phyloP scores from a whole-genome alignment of 2,113 vertebrate genomes.

The Alexandromys fortis region DNA sequence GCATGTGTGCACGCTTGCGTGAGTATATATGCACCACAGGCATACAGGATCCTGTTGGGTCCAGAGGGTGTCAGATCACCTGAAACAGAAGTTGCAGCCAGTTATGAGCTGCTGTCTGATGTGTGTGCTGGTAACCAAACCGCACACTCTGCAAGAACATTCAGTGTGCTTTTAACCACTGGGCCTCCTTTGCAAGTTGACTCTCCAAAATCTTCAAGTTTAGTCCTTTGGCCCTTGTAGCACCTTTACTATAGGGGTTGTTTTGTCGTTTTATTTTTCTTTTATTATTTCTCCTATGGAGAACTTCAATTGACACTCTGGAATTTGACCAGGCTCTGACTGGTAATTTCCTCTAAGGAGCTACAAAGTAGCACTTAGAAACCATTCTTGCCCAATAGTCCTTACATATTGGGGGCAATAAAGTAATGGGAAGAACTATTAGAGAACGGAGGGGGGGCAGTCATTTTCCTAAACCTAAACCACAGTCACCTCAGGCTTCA shows the following conservation, averaged over 20 bases:
- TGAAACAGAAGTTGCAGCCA: neutral
- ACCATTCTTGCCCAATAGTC: neutral
- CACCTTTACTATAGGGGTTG: no score
- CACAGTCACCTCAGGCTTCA: neutral
- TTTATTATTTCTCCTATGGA: neutral
- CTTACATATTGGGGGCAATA: neutral
- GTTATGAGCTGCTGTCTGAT: neutral
- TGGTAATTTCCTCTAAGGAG: neutral
- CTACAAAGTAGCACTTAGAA: neutral
- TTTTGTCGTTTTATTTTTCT: neutral
- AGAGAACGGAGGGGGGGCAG: neutral
- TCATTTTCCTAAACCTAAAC: neutral
- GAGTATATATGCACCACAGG: accelerated
- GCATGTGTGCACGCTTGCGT: neutral
- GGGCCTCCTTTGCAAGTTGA: neutral
- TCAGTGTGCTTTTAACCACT: neutral
- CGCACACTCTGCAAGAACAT: no score
- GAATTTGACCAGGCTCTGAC: neutral
- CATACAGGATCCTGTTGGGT: neutral
- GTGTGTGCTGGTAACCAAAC: neutral
- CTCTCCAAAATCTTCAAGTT: neutral
- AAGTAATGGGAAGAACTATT: neutral
- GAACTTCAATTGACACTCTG: neutral
- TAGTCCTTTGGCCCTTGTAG: neutral
- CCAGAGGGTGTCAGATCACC: neutral